Percentiles rank a stretch among this genome's conserved stretches.
Evolutionary conservation across 2,888 invertebrate genomes (phyloP).

Genomic region (Sisyra nigra): DNA sequence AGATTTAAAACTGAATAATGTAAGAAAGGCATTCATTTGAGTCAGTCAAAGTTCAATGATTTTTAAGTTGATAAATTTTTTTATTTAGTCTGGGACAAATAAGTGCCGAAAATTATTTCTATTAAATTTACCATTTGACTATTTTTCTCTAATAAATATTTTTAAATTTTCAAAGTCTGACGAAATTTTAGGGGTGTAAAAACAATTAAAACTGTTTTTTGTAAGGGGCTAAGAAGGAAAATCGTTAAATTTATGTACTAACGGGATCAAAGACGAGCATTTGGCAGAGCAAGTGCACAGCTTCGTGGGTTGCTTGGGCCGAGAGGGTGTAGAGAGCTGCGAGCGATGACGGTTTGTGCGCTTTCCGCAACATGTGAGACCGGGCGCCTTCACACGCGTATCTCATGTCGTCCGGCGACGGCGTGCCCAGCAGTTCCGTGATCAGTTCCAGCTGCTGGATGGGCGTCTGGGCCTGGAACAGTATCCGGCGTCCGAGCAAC

Average conservation of each 20-base stretch:
- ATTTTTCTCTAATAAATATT: no score
- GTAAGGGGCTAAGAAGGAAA: no score
- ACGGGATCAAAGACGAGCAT: slow-evolving; percentile 98
- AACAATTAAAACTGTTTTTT: no score
- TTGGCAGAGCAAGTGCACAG: slow-evolving; percentile 90
- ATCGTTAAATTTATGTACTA: slow-evolving; percentile 28
- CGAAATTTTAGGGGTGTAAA: no score
- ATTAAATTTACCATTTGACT: no score
- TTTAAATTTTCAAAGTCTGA: no score
- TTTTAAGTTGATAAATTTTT: no score
- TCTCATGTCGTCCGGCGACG: slow-evolving; percentile 88
- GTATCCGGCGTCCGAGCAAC: slow-evolving; percentile 82
- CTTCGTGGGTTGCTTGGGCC: slow-evolving; percentile 89
- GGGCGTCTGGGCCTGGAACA: slow-evolving; percentile 97
- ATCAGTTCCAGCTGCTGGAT: slow-evolving; percentile 95
- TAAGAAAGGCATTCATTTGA: no score
- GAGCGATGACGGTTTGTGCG: slow-evolving; percentile 75
- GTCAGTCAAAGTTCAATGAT: no score
- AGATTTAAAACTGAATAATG: no score
- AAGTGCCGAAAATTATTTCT: no score
- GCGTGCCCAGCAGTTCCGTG: slow-evolving; percentile 93
- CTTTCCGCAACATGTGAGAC: slow-evolving; percentile 77
- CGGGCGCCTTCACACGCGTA: slow-evolving; percentile 93
- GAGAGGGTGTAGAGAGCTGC: slow-evolving; percentile 80
- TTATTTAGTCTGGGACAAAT: no score